Conservation (phyloP, 2,888 invertebrate genomes). For the Frankliniella fusca region DNA sequence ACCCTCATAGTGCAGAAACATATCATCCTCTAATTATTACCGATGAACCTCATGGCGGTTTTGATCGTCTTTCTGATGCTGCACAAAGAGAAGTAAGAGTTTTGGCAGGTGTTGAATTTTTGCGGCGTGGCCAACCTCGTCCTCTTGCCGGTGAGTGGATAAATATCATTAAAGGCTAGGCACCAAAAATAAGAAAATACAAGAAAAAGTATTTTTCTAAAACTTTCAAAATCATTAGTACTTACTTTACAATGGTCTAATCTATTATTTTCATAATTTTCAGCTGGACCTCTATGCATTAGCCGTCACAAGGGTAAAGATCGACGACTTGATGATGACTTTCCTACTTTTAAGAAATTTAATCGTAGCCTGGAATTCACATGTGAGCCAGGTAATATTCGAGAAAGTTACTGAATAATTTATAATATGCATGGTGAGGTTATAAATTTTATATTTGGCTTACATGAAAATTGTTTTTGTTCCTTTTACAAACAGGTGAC, state of each 20-base stretch:
- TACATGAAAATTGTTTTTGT: neutral
- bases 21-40: constrained; percentile 90
- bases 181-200: neutral
- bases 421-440: neutral
- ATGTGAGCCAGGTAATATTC: constrained; percentile 57
- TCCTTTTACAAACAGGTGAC: constrained; percentile 49
- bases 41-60: constrained; percentile 78
- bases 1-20: constrained; percentile 76
- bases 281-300: constrained; percentile 74
- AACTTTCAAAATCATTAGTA: neutral
- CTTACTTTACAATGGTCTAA: neutral
- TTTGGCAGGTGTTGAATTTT: constrained; percentile 73
- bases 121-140: constrained; percentile 73
- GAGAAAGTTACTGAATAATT: neutral
- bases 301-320: constrained; percentile 66
- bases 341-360: constrained; percentile 74
- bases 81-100: constrained; percentile 68
- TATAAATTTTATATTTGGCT: neutral
- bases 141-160: constrained; percentile 62
- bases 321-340: constrained; percentile 73
- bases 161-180: neutral
- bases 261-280: neutral
- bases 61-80: constrained; percentile 65
- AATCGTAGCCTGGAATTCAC: constrained; percentile 67
- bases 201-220: neutral